phyloP scores from a whole-genome alignment of 1,140 invertebrate genomes.

The Drosophila takahashii region DNA sequence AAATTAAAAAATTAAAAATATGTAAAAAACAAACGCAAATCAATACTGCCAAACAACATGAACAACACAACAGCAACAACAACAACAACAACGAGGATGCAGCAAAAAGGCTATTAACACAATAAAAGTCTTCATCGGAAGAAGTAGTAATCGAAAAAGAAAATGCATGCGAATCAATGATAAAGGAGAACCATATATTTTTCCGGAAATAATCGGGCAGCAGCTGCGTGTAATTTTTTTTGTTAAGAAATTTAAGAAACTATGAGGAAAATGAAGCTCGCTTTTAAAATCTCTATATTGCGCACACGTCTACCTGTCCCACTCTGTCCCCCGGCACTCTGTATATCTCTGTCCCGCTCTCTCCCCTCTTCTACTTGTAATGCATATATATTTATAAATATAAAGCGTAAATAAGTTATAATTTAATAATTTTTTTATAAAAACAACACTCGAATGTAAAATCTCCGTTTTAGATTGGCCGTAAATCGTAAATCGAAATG shows the following conservation, averaged over 20 bases:
- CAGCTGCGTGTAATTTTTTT: conserved; percentile 28
- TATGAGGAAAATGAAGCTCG: conserved; percentile 26
- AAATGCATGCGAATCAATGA: conserved; percentile 19
- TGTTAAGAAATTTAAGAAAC: conserved; percentile 18
- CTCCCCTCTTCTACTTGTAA: conserved; percentile 51
- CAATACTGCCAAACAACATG: conserved; percentile 47
- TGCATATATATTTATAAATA: conserved; percentile 57
- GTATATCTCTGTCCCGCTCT: conserved; percentile 42
- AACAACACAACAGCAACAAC: conserved; percentile 28
- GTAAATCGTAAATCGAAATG: conserved; percentile 36
- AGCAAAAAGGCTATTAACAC: conserved; percentile 69
- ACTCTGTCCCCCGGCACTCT: conserved; percentile 39
- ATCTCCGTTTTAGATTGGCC: conserved; percentile 55
- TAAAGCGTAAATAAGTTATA: conserved; percentile 67
- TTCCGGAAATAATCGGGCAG: background rate
- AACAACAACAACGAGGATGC: conserved; percentile 59
- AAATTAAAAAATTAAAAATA: conserved; percentile 22
- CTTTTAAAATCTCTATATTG: conserved; percentile 22
- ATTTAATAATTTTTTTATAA: conserved; percentile 62
- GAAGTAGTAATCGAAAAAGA: conserved; percentile 22
- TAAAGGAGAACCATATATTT: conserved; percentile 5
- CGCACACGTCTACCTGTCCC: conserved; percentile 36
- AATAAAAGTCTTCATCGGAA: conserved; percentile 4
- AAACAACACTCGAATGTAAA: conserved; percentile 49
- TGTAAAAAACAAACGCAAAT: conserved; percentile 37